Percentiles rank a stretch among this genome's conserved stretches.
phyloP scores from a whole-genome alignment of 2,113 vertebrate genomes.

The Pristiophorus japonicus region DNA sequence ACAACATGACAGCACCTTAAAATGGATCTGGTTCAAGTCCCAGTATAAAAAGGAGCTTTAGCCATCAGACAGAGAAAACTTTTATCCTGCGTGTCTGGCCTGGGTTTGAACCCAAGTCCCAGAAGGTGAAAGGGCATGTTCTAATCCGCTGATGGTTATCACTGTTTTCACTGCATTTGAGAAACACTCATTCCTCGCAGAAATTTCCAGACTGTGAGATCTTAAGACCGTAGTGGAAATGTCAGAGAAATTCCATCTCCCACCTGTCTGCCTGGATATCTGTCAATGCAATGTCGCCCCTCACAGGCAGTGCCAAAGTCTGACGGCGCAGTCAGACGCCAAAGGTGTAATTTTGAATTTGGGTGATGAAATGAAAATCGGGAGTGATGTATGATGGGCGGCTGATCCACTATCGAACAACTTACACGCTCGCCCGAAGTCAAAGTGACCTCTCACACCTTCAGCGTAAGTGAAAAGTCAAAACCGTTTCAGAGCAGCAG shows the following conservation, averaged over 20 bases:
- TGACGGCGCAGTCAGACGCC: neutral
- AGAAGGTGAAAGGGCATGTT: neutral
- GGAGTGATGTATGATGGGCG: neutral
- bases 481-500: neutral
- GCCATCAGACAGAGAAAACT: neutral
- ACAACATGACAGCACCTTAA: neutral
- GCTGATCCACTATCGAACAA: neutral
- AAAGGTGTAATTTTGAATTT: neutral
- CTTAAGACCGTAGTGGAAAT: neutral
- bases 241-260: slow-evolving; percentile 16
- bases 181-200: neutral
- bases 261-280: slow-evolving; percentile 4
- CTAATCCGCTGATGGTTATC: slow-evolving; percentile 29
- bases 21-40: neutral
- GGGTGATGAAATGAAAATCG: neutral
- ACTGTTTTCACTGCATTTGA: neutral
- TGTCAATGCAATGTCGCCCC: neutral
- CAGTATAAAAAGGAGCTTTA: neutral
- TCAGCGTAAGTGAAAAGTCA: neutral
- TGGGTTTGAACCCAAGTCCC: slow-evolving; percentile 22
- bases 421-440: neutral
- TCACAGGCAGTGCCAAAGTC: neutral
- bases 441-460: neutral
- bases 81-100: neutral
- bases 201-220: neutral